Base-by-base conservation (phyloP, 2,113 vertebrate genomes). In the Myocastor coypus region DNA sequence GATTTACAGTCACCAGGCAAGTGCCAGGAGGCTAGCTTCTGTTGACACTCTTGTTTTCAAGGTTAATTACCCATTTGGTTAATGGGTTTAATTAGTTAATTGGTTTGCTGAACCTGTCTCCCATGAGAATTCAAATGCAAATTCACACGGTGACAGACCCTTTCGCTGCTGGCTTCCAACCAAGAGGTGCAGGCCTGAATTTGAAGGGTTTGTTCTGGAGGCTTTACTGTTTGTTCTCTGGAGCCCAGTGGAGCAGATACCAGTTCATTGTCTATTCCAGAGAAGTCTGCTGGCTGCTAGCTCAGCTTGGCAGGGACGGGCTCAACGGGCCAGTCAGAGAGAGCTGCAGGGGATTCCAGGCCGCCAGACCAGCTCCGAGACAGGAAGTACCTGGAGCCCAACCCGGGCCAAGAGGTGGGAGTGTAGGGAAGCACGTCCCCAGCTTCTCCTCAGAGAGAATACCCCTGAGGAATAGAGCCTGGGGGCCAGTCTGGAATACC, bases 71-170 rank as follows among this genome's bases (percentile, higher is more conserved):
- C 59, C 59, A 87, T 91, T 92, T 94, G 57, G 89, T 93, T 95
- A 97, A 97, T 96, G 96, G 96, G 92, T 94, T 96, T 97, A 96
- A 97, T 96, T 94, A 93, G 96, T 95, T 97, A 97, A 97, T 97
- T 96, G 94, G 92, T 93, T 93, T 95, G 92, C 66, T 66, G 63
- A 94, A 73, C n/a, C 77, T 78, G 82, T 64, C 89, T 73, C 69
- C 50, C 22, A 61, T 89, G 89, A 94, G 93, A 96, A 91, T 96
- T 34, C 83, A 96, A 93, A 92, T 71, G 96, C 71, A 91, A 75
- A 32, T 89, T 86, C 83, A 64, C 52, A 37, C 63, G 7, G 6
- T 7, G 88, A 71, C 77, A 7, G 26, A 57, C 17, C 63, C 30
- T 81, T 83, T 89, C 63, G 22, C 75, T 13, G 42, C 71, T 46